Conservation (phyloP, 2,797 vertebrate genomes). For the Rhinella marina region DNA sequence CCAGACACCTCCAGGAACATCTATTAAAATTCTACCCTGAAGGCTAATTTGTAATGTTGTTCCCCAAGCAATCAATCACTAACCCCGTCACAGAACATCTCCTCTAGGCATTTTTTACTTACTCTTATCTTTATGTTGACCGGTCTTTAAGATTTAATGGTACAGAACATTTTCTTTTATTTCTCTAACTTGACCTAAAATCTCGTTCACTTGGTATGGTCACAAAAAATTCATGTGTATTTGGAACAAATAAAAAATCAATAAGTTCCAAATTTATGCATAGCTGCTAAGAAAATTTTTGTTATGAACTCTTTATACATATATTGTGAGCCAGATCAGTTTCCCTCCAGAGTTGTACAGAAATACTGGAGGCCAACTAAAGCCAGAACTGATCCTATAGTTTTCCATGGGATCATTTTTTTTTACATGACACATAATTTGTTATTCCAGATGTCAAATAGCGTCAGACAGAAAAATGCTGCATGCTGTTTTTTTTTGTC, state of each 20-base stretch:
- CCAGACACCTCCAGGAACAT: conserved; percentile 3
- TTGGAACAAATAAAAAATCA: background rate
- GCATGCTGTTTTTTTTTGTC: no score
- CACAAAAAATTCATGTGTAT: background rate
- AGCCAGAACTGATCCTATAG: no score
- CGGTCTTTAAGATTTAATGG: background rate
- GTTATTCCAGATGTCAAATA: no score
- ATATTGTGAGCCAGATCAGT: no score
- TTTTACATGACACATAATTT: no score
- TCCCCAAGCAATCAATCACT: conserved; percentile 53
- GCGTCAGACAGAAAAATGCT: no score
- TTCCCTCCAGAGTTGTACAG: no score
- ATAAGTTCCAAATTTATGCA: no score
- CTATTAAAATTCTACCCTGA: conserved; percentile 38
- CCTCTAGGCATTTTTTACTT: conserved; percentile 43
- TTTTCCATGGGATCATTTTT: no score
- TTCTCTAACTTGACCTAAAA: background rate
- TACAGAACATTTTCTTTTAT: background rate
- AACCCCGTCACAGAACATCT: conserved; percentile 22
- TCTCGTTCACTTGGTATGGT: background rate
- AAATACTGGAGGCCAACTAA: no score
- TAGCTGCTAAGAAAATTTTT: no score
- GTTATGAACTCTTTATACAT: no score
- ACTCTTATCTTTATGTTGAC: conserved; percentile 32
- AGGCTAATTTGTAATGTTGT: conserved; percentile 44